These are phyloP conservation scores for Perodicticus potto DNA, from an alignment of 2,797 vertebrate species.

Conservation along the genomic window DNA sequence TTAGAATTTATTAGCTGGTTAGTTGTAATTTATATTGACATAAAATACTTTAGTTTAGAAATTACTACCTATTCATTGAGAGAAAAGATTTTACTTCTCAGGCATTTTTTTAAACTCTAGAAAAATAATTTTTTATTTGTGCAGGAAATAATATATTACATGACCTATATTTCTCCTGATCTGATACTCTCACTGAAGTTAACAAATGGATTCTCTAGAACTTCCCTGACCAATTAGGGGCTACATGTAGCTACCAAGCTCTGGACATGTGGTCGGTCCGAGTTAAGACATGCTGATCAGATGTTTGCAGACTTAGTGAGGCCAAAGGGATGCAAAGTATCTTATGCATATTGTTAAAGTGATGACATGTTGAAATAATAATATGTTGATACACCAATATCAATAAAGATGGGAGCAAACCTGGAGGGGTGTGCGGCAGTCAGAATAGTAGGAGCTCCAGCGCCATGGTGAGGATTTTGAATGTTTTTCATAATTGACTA, in stretches of 20 bases:
- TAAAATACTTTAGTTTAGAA: slow-evolving; percentile 55
- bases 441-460: background rate
- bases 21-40: slow-evolving; percentile 40
- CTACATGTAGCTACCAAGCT: fast-evolving
- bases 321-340: background rate
- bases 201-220: background rate
- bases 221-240: fast-evolving
- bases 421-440: background rate
- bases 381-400: background rate
- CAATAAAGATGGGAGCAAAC: background rate
- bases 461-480: background rate
- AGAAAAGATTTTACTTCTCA: slow-evolving; percentile 29
- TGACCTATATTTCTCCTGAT: background rate
- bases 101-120: background rate
- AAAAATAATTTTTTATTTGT: slow-evolving; percentile 9
- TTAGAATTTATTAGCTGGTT: slow-evolving; percentile 29
- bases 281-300: background rate
- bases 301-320: background rate
- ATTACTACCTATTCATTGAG: background rate
- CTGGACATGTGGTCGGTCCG: fast-evolving
- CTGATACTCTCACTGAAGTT: background rate
- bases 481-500: background rate
- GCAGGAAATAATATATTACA: background rate
- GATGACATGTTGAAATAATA: background rate
- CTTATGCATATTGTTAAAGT: background rate